These are phyloP conservation scores for Latrodectus geometricus DNA, from an alignment of 1,140 invertebrate genomes.

Conservation along the genomic window DNA sequence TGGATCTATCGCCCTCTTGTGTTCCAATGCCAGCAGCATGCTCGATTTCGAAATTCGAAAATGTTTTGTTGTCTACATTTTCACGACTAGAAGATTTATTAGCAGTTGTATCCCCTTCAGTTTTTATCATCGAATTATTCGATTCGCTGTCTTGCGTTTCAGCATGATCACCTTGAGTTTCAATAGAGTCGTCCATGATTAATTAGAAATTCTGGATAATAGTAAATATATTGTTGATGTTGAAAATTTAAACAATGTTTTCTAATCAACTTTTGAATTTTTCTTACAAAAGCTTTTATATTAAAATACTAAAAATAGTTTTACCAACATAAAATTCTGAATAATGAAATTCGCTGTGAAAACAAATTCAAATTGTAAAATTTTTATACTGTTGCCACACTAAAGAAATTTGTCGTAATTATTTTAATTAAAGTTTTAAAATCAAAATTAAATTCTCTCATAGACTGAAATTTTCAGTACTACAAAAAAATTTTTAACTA, in stretches of 20 bases:
- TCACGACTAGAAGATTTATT: background rate
- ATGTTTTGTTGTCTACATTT: background rate
- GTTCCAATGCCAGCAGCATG: conserved; percentile 39
- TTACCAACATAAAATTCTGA: no score
- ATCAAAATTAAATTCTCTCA: no score
- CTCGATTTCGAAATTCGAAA: background rate
- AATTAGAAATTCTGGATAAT: background rate
- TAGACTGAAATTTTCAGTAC: no score
- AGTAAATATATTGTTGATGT: no score
- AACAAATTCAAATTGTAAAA: background rate
- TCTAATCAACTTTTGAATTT: no score
- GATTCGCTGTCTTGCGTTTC: background rate
- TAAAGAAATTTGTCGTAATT: background rate
- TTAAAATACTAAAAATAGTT: no score
- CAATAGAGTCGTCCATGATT: background rate
- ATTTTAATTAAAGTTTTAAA: no score
- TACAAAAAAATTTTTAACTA: no score
- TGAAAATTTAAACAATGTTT: no score
- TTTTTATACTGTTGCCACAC: background rate
- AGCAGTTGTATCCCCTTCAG: background rate
- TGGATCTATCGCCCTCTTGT: background rate
- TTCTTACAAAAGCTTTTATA: no score
- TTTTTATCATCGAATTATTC: background rate
- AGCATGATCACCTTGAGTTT: background rate
- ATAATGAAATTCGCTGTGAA: background rate